Base-by-base conservation (phyloP, 2,888 invertebrate genomes). In the Temnothorax unifasciatus region DNA sequence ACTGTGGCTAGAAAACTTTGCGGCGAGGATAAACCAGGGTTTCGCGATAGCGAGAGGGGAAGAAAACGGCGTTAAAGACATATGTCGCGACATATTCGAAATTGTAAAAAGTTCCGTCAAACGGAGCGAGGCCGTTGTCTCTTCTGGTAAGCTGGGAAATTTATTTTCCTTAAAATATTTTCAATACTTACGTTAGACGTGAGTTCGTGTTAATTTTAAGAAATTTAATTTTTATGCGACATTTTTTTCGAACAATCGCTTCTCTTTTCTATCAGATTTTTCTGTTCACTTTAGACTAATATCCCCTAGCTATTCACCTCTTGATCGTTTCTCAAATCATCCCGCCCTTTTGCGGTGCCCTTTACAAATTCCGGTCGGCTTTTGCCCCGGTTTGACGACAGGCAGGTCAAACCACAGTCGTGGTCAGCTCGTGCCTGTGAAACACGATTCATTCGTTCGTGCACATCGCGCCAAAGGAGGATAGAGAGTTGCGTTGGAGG, bases 11-110 rank as follows among this genome's bases (percentile, higher is more conserved):
- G 87, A 64, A 90, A 90, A 90, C 76, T 90, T 88, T 86, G 59
- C 74, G 77, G 71, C 71, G 74, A 50, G 86, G 90, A 87, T 89
- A 90, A 88, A 90, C 88, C 82, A 41, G 76, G 85, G 87, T 85
- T 81, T 74, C 47, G 83, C 82, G 82, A 81, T 61, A 87, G 57
- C 25, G 25, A 61, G 18, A 13, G 18, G 54, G 29, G 29, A 21
- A 41, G 63, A 73, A 59, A 71, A 52, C 47, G 13, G 57, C 41
- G 83, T 75, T 83, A 90, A 90, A 75, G 86, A 85, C 84, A 82
- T 79, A 73, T 83, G 87, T 86, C 83, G 75, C 54, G 76, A 74
- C 68, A 74, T 66, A 66, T 79, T 79, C 61, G 13, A 79, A 87
- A 86, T 84, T 85, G 84, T 54, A 38, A 64, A 75, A 89, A 89